These are phyloP conservation scores for Danio kyathit DNA, from an alignment of 2,797 vertebrate genomes.

Conservation along the genomic window DNA sequence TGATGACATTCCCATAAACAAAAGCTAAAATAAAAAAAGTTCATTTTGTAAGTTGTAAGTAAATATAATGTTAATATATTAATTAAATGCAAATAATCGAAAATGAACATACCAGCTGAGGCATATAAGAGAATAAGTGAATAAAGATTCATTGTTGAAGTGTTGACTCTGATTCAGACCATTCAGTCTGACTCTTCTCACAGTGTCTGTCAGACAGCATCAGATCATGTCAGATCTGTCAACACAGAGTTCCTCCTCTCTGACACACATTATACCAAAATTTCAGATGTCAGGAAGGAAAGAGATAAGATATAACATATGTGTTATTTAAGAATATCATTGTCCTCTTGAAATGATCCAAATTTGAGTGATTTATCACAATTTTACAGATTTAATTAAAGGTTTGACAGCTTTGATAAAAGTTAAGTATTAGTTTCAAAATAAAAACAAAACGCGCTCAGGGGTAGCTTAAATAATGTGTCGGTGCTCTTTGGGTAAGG, in stretches of 20 bases:
- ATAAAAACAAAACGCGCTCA: too few relatives aligned
- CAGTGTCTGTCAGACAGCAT: not conserved
- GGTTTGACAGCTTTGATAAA: too few relatives aligned
- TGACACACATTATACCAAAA: not conserved
- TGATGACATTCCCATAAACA: constrained; percentile 16
- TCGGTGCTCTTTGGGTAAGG: too few relatives aligned
- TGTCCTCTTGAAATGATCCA: too few relatives aligned
- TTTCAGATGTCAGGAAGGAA: not conserved
- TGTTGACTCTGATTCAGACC: not conserved
- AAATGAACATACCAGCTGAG: not conserved
- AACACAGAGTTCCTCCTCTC: not conserved
- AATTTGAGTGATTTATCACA: too few relatives aligned
- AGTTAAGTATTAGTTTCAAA: too few relatives aligned
- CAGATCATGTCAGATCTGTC: not conserved
- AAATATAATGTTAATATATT: too few relatives aligned
- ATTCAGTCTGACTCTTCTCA: not conserved
- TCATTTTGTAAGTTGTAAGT: too few relatives aligned
- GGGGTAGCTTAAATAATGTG: too few relatives aligned
- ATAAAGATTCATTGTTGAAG: not conserved
- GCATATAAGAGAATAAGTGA: constrained; percentile 1
- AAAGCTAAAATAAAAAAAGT: not conserved
- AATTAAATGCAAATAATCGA: not conserved
- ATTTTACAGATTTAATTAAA: too few relatives aligned
- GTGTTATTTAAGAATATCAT: too few relatives aligned
- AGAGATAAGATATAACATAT: too few relatives aligned